phyloP scores from a whole-genome alignment of 2,888 invertebrate species.

The Cyclophora punctaria region DNA sequence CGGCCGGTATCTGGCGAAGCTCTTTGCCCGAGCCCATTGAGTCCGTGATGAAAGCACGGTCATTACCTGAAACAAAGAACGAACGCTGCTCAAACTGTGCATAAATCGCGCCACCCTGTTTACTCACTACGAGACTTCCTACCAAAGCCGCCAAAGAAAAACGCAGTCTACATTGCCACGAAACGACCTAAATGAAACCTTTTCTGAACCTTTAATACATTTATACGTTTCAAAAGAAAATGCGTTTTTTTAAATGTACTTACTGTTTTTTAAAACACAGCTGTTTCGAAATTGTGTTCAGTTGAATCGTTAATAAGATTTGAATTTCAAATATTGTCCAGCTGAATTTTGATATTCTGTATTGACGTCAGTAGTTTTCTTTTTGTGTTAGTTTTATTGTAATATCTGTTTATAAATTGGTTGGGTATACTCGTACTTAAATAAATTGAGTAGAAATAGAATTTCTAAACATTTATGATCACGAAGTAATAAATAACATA shows the following conservation, averaged over 20 bases:
- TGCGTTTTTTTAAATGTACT: constrained; percentile 9
- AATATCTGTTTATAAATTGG: constrained; percentile 6
- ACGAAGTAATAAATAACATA: no score
- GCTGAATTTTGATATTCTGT: constrained; percentile 14
- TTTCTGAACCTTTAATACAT: constrained; percentile 40
- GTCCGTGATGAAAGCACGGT: constrained; percentile 67
- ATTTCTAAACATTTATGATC: no score
- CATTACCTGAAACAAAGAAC: constrained; percentile 73
- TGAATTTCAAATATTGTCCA: constrained; percentile 22
- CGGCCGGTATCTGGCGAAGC: constrained; percentile 48
- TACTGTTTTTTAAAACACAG: constrained; percentile 4
- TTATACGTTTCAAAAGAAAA: constrained; percentile 23
- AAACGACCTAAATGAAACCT: constrained; percentile 47
- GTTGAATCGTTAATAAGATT: constrained; percentile 19
- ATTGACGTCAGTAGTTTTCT: constrained; percentile 19
- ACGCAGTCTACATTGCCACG: constrained; percentile 57
- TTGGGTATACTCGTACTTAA: neutral
- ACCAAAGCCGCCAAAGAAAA: constrained; percentile 61
- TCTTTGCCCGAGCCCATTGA: constrained; percentile 63
- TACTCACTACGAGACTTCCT: constrained; percentile 60
- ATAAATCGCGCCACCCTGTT: constrained; percentile 68
- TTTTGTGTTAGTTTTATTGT: constrained; percentile 16
- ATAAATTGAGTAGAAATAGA: neutral
- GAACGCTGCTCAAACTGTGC: constrained; percentile 67
- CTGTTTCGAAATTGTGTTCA: constrained; percentile 11